These are phyloP conservation scores for Diorhabda carinulata DNA, from an alignment of 1,140 invertebrate species.

Conservation along the genomic window DNA sequence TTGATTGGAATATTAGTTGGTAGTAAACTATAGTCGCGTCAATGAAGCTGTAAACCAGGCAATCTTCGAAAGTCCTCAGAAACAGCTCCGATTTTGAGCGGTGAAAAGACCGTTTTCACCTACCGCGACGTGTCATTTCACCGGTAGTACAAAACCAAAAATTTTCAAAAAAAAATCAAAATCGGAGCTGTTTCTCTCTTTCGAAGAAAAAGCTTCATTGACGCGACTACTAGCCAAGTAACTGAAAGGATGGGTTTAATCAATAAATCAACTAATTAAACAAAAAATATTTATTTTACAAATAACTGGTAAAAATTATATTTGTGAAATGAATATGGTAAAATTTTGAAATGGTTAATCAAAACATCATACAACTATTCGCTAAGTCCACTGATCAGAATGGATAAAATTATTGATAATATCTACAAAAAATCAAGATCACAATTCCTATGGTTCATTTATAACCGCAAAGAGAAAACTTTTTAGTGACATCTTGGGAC, in stretches of 20 bases:
- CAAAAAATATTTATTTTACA: constrained; percentile 21
- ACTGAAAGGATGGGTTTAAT: not conserved
- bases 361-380: constrained; percentile 10
- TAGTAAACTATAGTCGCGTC: too few species aligned
- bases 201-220: too few species aligned
- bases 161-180: too few species aligned
- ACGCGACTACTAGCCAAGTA: too few species aligned
- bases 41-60: too few species aligned
- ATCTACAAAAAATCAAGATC: constrained; percentile 17
- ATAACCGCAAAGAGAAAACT: constrained; percentile 7
- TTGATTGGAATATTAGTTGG: too few species aligned
- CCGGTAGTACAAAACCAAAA: too few species aligned
- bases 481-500: constrained; percentile 10
- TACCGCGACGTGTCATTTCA: too few species aligned
- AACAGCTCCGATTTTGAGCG: too few species aligned
- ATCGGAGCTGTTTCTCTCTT: too few species aligned
- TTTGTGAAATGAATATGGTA: constrained; percentile 10
- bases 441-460: constrained; percentile 7
- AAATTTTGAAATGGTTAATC: constrained; percentile 4
- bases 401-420: not conserved
- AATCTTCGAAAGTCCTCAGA: too few species aligned
- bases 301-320: constrained; percentile 17
- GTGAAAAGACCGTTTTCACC: too few species aligned
- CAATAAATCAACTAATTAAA: not conserved
- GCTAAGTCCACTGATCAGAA: constrained; percentile 3